Conservation (phyloP, 1,140 invertebrate genomes). For the Temnothorax curvispinosus region DNA sequence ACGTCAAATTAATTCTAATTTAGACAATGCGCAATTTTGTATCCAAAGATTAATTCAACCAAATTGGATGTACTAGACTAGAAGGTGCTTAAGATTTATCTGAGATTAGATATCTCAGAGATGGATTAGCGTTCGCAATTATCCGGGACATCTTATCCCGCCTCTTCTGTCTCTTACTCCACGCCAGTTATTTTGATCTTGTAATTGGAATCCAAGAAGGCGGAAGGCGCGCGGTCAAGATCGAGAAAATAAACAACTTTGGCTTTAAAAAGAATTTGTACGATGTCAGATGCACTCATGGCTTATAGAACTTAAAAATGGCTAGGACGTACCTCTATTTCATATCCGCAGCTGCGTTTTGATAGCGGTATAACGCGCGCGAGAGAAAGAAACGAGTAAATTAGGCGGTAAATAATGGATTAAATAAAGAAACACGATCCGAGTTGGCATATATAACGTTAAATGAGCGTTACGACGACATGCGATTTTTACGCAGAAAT, state of each 20-base stretch:
- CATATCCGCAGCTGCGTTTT: neutral
- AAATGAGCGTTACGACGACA: neutral
- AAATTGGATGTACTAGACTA: neutral
- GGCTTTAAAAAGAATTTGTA: constrained; percentile 30
- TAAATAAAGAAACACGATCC: constrained; percentile 17
- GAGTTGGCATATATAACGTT: neutral
- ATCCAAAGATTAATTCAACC: neutral
- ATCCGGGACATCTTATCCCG: neutral
- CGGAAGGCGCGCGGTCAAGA: neutral
- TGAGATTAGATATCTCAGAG: neutral
- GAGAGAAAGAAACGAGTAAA: neutral
- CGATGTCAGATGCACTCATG: constrained; percentile 48
- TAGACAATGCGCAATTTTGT: neutral
- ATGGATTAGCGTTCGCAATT: constrained; percentile 20
- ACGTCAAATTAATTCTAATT: neutral
- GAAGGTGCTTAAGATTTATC: neutral
- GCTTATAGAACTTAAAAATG: constrained; percentile 36
- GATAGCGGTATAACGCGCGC: neutral
- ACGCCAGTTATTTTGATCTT: constrained; percentile 40
- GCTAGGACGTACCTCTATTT: neutral
- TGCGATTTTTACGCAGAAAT: neutral
- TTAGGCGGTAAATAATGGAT: constrained; percentile 24
- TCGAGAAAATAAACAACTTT: constrained; percentile 21
- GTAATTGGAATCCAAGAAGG: constrained; percentile 31
- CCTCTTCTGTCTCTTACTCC: neutral